Evolutionary conservation across 2,113 vertebrate genomes (phyloP).

Genomic region (Eulacestoma nigropectus): DNA sequence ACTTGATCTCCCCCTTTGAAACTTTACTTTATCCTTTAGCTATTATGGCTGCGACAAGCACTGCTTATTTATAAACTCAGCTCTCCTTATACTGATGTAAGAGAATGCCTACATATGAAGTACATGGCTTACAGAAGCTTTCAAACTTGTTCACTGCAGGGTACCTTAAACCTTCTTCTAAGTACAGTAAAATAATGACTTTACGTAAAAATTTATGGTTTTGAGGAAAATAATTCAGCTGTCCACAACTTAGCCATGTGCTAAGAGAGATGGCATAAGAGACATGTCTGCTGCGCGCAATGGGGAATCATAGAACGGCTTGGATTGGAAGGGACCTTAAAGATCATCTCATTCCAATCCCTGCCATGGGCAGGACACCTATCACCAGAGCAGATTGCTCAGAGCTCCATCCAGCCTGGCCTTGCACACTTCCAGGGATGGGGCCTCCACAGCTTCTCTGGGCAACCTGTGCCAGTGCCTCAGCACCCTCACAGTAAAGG

Average conservation of each 20-base stretch:
- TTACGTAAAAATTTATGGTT: neutral
- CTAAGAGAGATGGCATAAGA: neutral
- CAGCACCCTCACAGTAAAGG: neutral
- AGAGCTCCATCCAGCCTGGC: neutral
- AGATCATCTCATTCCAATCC: neutral
- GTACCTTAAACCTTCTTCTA: neutral
- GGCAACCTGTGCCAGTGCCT: neutral
- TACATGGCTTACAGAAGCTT: neutral
- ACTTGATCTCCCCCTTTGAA: neutral
- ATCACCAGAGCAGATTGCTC: neutral
- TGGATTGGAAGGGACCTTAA: neutral
- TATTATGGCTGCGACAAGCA: neutral
- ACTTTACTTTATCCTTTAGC: neutral
- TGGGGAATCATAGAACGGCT: neutral
- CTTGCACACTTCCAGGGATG: neutral
- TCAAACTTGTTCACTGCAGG: neutral
- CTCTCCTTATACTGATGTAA: neutral
- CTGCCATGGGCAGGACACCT: neutral
- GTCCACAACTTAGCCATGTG: neutral
- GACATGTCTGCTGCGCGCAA: neutral
- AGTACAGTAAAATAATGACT: neutral
- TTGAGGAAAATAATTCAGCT: neutral
- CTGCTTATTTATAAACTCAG: neutral
- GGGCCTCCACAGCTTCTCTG: neutral
- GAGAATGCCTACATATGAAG: neutral